Evolutionary conservation across 2,113 vertebrate genomes (phyloP), one percentile per base, ranked within the genome.

Genomic region (Chloropsis cyanopogon): DNA sequence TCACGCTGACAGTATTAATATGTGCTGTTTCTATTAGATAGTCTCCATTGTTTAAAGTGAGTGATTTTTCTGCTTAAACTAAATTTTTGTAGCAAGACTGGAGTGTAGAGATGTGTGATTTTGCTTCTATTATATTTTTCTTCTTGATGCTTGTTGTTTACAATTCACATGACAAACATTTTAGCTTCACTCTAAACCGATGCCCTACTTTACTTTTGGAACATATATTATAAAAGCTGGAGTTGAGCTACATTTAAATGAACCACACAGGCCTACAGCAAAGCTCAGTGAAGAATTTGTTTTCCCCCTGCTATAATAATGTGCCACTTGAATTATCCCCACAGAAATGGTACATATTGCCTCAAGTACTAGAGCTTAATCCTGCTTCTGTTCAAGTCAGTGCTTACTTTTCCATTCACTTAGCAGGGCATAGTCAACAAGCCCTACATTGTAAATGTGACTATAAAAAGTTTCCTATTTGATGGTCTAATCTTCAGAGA

Each of bases 1-100:
- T 97, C 97, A 97, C 39, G 25, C 18, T 97, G 97, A 96, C 96
- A 96, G 57, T 72, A 88, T 91, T 97, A 97, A 96, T 97, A 85
- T 61, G 93, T 77, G 59, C 81, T 96, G 63, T 93, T 97, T 84
- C 82, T 97, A 80, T 95, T 94, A 93, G 73, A 90, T 86, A 66
- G 86, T 91, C 57, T 94, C 73, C 54, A 86, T 95, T 95, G 88
- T 95, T 97, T 94, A 97, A 97, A 88, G 28, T 91, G 92, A 88
- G 26, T 83, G 73, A 92, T 96, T 90, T 79, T 91, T 80, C 80
- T 93, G 52, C 75, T 87, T 94, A 91, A 94, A 93, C 47, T 81
- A 85, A 47, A 60, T 83, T 72, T 78, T 73, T 93, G 39, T 90
- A 93, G 78, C 70, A 87, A 76, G 69, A 87, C 81, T 88, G 60